These are phyloP conservation scores for Microcebus jonahi DNA, from an alignment of 2,113 vertebrate species.

Conservation along the genomic window DNA sequence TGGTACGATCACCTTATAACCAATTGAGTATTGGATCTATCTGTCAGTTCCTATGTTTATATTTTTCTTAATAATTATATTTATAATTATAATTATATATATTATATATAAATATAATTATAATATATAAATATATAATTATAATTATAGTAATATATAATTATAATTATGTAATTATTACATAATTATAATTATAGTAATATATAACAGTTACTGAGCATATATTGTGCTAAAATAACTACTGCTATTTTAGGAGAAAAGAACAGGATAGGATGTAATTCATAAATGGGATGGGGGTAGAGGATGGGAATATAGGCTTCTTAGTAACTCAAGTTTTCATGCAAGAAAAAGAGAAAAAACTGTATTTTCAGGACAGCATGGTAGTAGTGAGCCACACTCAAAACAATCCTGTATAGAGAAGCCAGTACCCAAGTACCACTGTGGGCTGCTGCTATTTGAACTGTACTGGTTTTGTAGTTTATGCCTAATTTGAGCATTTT, in stretches of 20 bases:
- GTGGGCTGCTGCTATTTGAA: background rate
- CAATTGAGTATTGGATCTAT: background rate
- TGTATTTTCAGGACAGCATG: background rate
- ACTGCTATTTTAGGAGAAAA: conserved; percentile 8
- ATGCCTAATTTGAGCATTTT: background rate
- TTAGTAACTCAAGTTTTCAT: background rate
- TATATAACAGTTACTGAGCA: background rate
- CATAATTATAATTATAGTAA: background rate
- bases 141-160: too few species aligned
- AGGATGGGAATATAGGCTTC: background rate
- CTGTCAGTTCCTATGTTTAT: background rate
- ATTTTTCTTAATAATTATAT: background rate
- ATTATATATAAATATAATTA: background rate
- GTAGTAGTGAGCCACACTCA: background rate
- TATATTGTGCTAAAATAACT: background rate
- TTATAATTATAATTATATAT: background rate
- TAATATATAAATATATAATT: too few species aligned
- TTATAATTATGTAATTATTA: too few species aligned
- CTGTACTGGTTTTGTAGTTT: background rate
- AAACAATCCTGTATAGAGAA: background rate
- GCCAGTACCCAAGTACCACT: background rate
- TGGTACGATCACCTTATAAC: background rate
- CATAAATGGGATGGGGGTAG: background rate
- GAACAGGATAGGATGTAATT: background rate
- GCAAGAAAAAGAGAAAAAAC: background rate